Evolutionary conservation across 2,888 invertebrate genomes (phyloP).

Genomic region (Xylocampa areola): DNA sequence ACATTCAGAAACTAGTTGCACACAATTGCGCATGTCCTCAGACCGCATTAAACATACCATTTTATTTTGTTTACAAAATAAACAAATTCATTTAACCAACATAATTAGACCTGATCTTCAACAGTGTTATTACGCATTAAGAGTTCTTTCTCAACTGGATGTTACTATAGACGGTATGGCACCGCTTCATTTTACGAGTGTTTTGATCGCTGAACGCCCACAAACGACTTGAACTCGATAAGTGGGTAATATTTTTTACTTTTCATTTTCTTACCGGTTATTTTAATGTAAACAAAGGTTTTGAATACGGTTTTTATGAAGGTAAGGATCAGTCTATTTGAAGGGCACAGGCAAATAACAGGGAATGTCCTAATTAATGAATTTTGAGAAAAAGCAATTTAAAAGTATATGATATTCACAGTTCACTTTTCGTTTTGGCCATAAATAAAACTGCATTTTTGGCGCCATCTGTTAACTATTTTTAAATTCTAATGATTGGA

Average conservation of each 20-base stretch:
- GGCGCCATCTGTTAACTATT: no score
- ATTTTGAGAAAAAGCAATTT: no score
- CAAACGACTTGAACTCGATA: slow-evolving; percentile 23
- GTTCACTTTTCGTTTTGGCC: no score
- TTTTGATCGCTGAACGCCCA: slow-evolving; percentile 50
- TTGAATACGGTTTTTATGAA: slow-evolving; percentile 16
- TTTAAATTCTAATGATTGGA: no score
- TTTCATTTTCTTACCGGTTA: slow-evolving; percentile 17
- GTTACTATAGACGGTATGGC: slow-evolving; percentile 55
- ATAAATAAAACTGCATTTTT: no score
- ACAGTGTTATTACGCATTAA: not conserved
- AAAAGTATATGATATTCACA: no score
- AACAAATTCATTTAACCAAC: slow-evolving; percentile 24
- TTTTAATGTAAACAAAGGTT: slow-evolving; percentile 25
- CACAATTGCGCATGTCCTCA: slow-evolving; percentile 5
- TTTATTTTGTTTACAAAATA: slow-evolving; percentile 55
- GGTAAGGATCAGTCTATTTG: no score
- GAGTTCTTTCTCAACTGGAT: slow-evolving; percentile 36
- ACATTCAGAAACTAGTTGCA: slow-evolving; percentile 16
- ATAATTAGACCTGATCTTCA: slow-evolving; percentile 3
- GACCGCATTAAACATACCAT: slow-evolving; percentile 38
- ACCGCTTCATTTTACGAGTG: slow-evolving; percentile 44
- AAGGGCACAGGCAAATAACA: no score
- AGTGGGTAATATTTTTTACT: slow-evolving; percentile 25
- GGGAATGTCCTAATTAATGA: no score